phyloP scores from a whole-genome alignment of 2,888 invertebrate species.

The Xanthia togata region DNA sequence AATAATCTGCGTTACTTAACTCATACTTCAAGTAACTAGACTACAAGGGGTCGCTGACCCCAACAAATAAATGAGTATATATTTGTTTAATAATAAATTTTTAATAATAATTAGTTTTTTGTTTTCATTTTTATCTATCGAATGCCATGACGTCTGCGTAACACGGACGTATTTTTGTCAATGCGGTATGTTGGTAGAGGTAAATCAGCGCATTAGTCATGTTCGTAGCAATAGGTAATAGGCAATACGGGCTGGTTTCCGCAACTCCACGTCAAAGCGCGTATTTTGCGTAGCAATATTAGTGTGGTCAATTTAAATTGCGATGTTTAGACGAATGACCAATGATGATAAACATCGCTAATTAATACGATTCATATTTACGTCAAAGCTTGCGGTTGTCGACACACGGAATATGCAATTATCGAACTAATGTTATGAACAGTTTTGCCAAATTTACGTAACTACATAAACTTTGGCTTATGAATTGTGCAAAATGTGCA shows the following conservation, averaged over 20 bases:
- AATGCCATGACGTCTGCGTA: no score
- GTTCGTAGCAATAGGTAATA: not conserved
- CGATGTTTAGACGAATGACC: not conserved
- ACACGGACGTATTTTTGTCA: not conserved
- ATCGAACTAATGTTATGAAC: constrained; percentile 9
- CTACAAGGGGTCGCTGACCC: no score
- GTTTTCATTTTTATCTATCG: no score
- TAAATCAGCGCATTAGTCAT: not conserved
- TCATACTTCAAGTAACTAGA: no score
- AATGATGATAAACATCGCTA: not conserved
- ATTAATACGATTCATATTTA: constrained; percentile 11
- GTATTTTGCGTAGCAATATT: constrained; percentile 1
- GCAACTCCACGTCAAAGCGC: no score
- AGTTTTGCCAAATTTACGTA: constrained; percentile 7
- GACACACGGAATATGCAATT: constrained; percentile 3
- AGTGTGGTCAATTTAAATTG: not conserved
- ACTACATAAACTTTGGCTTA: not conserved
- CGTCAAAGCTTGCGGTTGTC: constrained; percentile 18
- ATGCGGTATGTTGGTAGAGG: not conserved
- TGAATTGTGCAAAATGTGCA: not conserved
- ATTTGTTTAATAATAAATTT: no score
- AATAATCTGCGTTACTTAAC: no score
- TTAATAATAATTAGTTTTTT: no score
- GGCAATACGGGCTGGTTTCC: no score
- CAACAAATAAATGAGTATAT: no score